These are phyloP conservation scores for Australoheros scitulus DNA, from an alignment of 2,113 vertebrate species.

Conservation along the genomic window DNA sequence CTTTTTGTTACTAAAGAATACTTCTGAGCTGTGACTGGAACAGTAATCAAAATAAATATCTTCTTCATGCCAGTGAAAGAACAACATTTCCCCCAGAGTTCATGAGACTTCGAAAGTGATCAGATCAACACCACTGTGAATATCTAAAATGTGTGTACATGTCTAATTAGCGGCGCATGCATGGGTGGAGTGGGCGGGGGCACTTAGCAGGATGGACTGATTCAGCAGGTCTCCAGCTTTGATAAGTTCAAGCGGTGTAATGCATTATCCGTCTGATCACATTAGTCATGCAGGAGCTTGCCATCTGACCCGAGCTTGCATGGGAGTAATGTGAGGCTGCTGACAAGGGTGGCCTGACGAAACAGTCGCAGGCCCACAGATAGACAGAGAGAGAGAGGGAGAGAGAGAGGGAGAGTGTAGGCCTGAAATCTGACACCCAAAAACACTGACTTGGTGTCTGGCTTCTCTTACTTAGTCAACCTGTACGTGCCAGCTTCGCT, in stretches of 20 bases:
- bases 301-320: constrained; percentile 70
- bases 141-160: constrained; percentile 30
- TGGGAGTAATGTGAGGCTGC: constrained; percentile 72
- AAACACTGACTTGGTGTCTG: constrained; percentile 77
- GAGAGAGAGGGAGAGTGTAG: constrained; percentile 31
- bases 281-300: constrained; percentile 77
- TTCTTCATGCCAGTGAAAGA: neutral
- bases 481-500: constrained; percentile 73
- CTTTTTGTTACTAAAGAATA: neutral
- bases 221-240: constrained; percentile 73
- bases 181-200: neutral
- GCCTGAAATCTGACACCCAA: constrained; percentile 78
- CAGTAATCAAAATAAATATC: neutral
- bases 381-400: constrained; percentile 13
- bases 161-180: constrained; percentile 44
- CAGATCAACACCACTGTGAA: constrained; percentile 14
- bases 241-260: constrained; percentile 75
- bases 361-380: constrained; percentile 61
- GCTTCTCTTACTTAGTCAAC: constrained; percentile 76
- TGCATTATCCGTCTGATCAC: constrained; percentile 74
- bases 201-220: constrained; percentile 59
- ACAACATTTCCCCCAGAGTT: neutral
- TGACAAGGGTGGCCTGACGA: constrained; percentile 65
- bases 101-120: constrained; percentile 9
- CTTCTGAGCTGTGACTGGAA: neutral